These are phyloP conservation scores for Sipha flava DNA, from an alignment of 1,140 invertebrate species.

Conservation along the genomic window DNA sequence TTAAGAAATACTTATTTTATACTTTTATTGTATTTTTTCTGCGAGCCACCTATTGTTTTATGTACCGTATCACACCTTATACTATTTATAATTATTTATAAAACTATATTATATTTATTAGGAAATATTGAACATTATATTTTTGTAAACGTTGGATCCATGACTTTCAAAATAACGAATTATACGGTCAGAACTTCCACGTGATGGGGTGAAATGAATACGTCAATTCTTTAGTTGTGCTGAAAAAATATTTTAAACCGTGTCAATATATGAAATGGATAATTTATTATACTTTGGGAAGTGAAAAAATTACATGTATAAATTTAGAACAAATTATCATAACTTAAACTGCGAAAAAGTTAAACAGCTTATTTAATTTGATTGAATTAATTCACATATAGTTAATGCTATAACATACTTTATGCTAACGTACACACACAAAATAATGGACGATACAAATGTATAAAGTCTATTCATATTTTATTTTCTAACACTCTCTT, in stretches of 20 bases:
- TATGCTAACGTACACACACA: too few relatives aligned
- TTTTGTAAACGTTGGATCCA: too few relatives aligned
- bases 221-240: neutral
- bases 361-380: neutral
- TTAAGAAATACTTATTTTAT: too few relatives aligned
- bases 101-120: too few relatives aligned
- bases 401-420: too few relatives aligned
- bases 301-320: neutral
- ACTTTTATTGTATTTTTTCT: neutral
- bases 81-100: too few relatives aligned
- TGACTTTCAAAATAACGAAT: too few relatives aligned
- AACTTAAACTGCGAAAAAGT: neutral
- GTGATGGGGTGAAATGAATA: neutral
- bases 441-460: too few relatives aligned
- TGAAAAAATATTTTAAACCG: neutral
- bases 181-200: neutral
- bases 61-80: too few relatives aligned
- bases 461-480: too few relatives aligned
- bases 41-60: neutral
- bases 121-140: too few relatives aligned
- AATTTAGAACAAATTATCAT: neutral
- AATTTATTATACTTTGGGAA: neutral
- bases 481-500: too few relatives aligned
- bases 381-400: neutral
- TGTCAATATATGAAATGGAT: neutral